Percentiles rank a stretch among this genome's conserved stretches.
Conservation (phyloP, 1,140 invertebrate genomes). For the Drosophila burlai region DNA sequence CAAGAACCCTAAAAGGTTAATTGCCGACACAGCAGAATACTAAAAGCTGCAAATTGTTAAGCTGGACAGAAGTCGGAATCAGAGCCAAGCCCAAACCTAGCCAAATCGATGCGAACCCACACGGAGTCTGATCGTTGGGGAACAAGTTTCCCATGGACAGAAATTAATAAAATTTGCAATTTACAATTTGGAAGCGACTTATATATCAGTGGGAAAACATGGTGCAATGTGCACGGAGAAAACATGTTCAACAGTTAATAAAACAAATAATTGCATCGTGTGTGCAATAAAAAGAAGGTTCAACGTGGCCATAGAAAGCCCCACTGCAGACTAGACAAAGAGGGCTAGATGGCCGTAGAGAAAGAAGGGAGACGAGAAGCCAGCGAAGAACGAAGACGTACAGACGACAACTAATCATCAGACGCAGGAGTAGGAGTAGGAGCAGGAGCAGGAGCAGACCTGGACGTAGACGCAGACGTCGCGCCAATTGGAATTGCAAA, state of each 20-base stretch:
- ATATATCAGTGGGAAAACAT: slow-evolving; percentile 57
- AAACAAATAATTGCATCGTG: slow-evolving; percentile 83
- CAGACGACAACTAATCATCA: slow-evolving; percentile 59
- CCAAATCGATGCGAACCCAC: slow-evolving; percentile 25
- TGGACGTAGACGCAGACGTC: slow-evolving; percentile 24
- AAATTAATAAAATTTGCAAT: slow-evolving; percentile 81
- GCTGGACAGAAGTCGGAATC: slow-evolving; percentile 5
- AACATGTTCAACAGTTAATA: slow-evolving; percentile 83
- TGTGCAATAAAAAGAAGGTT: slow-evolving; percentile 81
- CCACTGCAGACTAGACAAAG: slow-evolving; percentile 23
- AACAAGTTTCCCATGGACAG: slow-evolving; percentile 61
- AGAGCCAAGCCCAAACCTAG: slow-evolving; percentile 17
- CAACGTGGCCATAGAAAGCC: slow-evolving; percentile 63
- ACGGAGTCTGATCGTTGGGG: slow-evolving; percentile 19
- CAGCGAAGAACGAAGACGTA: slow-evolving; percentile 34
- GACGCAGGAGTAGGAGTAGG: slow-evolving; percentile 17
- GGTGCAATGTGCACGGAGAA: slow-evolving; percentile 50
- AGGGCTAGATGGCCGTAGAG: slow-evolving; percentile 6
- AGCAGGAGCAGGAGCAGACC: slow-evolving; percentile 12
- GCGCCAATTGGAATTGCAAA: slow-evolving; percentile 67
- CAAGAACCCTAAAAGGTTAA: slow-evolving; percentile 60
- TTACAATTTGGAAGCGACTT: slow-evolving; percentile 66
- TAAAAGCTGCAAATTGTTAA: slow-evolving; percentile 31
- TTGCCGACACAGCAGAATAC: slow-evolving; percentile 29
- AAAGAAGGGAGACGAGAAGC: neutral